Evolutionary conservation across 2,797 vertebrate species (phyloP).

Genomic region (Loris lydekkerianus): DNA sequence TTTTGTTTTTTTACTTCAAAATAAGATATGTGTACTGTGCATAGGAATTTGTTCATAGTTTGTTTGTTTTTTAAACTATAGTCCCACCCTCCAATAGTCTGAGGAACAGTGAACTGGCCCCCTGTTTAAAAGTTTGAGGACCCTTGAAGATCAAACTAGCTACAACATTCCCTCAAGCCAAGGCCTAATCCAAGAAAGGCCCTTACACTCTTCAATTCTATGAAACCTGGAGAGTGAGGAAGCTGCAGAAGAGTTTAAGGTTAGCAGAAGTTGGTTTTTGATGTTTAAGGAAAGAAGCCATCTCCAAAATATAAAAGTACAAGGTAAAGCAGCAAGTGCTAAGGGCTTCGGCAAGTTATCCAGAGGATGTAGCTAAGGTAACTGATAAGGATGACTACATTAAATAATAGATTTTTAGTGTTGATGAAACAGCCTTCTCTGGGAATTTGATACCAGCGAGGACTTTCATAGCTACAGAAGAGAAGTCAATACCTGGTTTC

Average conservation of each 20-base stretch:
- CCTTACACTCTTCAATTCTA: not conserved
- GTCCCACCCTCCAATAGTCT: too few relatives aligned
- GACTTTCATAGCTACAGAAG: not conserved
- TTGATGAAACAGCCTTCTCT: not conserved
- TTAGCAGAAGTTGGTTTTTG: not conserved
- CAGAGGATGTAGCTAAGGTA: not conserved
- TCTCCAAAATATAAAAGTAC: not conserved
- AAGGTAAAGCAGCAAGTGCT: not conserved
- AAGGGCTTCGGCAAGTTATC: not conserved
- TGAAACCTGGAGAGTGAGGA: not conserved
- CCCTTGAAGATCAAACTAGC: not conserved
- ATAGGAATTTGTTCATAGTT: too few relatives aligned
- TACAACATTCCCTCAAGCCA: not conserved
- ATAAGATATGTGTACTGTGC: too few relatives aligned
- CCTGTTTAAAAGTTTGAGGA: too few relatives aligned
- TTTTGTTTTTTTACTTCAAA: too few relatives aligned
- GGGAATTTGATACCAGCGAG: not conserved
- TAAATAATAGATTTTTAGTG: not conserved
- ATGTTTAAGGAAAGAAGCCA: not conserved
- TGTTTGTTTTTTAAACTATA: too few relatives aligned
- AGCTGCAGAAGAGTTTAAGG: not conserved
- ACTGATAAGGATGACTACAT: not conserved
- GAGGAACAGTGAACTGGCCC: too few relatives aligned
- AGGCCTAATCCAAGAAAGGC: not conserved
- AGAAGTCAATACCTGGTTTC: not conserved